phyloP scores from a whole-genome alignment of 2,797 vertebrate genomes.

The Loriculus beryllinus region DNA sequence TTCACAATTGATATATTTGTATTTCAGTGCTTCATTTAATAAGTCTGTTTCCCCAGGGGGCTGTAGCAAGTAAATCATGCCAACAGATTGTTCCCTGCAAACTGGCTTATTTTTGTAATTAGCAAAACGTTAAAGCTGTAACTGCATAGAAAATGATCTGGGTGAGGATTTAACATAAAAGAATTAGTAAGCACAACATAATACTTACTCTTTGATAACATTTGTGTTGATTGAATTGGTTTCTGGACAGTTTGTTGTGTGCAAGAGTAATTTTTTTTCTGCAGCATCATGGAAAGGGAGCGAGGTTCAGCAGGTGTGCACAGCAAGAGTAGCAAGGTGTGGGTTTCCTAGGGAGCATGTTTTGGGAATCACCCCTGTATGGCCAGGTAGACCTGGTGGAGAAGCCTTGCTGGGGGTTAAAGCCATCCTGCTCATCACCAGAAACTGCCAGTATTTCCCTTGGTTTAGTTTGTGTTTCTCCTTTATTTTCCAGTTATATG shows the following conservation, averaged over 20 bases:
- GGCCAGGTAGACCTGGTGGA: not conserved
- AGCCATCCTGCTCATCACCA: not conserved
- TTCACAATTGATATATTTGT: slow-evolving; percentile 55
- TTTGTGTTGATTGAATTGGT: not conserved
- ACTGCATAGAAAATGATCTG: slow-evolving; percentile 44
- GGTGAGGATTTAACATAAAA: slow-evolving; percentile 21
- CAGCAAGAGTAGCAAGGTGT: not conserved
- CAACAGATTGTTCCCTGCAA: slow-evolving; percentile 59
- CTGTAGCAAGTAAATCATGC: slow-evolving; percentile 63
- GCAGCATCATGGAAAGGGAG: not conserved
- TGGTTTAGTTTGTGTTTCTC: not conserved
- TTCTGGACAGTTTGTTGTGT: not conserved
- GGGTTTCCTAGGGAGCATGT: not conserved
- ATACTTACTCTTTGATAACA: slow-evolving; percentile 21
- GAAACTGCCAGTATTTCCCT: not conserved
- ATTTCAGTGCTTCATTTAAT: slow-evolving; percentile 65
- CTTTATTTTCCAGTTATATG: slow-evolving; percentile 54
- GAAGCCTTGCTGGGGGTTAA: not conserved
- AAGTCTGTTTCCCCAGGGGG: slow-evolving; percentile 58
- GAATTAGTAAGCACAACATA: slow-evolving; percentile 50
- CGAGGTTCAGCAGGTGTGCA: not conserved
- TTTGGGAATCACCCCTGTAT: not conserved
- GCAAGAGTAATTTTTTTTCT: rapidly evolving
- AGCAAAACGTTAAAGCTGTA: slow-evolving; percentile 47
- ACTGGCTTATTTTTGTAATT: slow-evolving; percentile 65